Conservation (phyloP, 1,140 invertebrate genomes). For the Nylanderia fulva region DNA sequence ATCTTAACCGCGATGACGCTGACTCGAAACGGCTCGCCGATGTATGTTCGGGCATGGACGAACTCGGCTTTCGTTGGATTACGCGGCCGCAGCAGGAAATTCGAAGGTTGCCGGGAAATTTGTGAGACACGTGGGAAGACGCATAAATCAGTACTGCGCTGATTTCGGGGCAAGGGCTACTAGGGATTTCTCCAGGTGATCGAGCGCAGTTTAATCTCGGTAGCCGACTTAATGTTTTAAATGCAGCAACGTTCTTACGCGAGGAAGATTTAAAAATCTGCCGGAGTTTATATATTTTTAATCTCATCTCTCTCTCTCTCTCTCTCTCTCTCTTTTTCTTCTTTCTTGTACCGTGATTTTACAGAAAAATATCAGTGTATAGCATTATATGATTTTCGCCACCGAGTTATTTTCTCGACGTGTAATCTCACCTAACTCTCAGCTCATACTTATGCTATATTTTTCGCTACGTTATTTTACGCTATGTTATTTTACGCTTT, state of each 20-base stretch:
- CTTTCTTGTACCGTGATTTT: not conserved
- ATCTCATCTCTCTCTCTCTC: not conserved
- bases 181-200: slow-evolving; percentile 35
- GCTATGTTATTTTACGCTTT: not conserved
- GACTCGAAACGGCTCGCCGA: slow-evolving; percentile 39
- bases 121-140: slow-evolving; percentile 60
- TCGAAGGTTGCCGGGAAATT: slow-evolving; percentile 62
- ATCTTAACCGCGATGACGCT: slow-evolving; percentile 59
- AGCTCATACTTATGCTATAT: slow-evolving; percentile 2
- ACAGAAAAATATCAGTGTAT: not conserved
- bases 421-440: not conserved
- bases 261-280: slow-evolving; percentile 23
- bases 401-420: not conserved
- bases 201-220: slow-evolving; percentile 40
- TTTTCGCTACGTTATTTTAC: not conserved
- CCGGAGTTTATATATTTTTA: not conserved
- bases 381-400: not conserved
- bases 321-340: not conserved
- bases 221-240: slow-evolving; percentile 24
- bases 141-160: slow-evolving; percentile 57
- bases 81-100: slow-evolving; percentile 59
- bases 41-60: slow-evolving; percentile 36
- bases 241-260: not conserved
- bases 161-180: slow-evolving; percentile 39
- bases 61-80: slow-evolving; percentile 45